Evolutionary conservation across 2,888 invertebrate species (phyloP).

Genomic region (Eupithecia subfuscata): DNA sequence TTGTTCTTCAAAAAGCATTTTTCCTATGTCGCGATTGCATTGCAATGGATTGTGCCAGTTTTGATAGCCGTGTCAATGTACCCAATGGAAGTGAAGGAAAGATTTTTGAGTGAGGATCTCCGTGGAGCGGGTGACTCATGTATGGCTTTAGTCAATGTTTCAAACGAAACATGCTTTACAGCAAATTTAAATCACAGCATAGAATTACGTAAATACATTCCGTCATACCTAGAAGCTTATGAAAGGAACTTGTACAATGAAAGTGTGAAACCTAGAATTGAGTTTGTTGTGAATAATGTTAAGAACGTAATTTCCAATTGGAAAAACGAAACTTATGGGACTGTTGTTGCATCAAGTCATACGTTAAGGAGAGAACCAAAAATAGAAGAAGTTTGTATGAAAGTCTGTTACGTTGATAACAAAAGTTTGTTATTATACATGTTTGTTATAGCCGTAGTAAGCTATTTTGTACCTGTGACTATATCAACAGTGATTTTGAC

Average conservation of each 20-base stretch:
- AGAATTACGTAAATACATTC: constrained; percentile 58
- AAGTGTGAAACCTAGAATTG: constrained; percentile 54
- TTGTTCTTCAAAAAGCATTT: constrained; percentile 65
- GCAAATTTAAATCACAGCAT: constrained; percentile 48
- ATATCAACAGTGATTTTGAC: constrained; percentile 73
- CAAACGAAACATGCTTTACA: constrained; percentile 56
- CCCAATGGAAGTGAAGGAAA: constrained; percentile 65
- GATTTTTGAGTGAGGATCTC: constrained; percentile 49
- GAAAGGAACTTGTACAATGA: constrained; percentile 52
- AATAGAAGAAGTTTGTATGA: constrained; percentile 60
- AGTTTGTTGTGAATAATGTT: constrained; percentile 65
- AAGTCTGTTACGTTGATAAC: constrained; percentile 72
- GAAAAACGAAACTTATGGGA: constrained; percentile 55
- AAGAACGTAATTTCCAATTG: constrained; percentile 64
- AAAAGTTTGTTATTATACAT: constrained; percentile 69
- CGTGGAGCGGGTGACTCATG: constrained; percentile 59
- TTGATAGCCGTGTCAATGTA: constrained; percentile 71
- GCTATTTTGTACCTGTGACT: constrained; percentile 77
- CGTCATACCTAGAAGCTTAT: constrained; percentile 60
- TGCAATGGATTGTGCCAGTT: constrained; percentile 73
- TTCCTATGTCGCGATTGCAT: constrained; percentile 60
- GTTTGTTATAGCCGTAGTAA: constrained; percentile 65
- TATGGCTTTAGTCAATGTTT: constrained; percentile 64
- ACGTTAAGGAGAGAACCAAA: constrained; percentile 58
- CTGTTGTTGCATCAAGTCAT: constrained; percentile 57